Percentiles rank a stretch among this genome's conserved stretches.
These are phyloP conservation scores for Rousettus leschenaultii DNA, from an alignment of 2,113 vertebrate genomes.

Conservation along the genomic window DNA sequence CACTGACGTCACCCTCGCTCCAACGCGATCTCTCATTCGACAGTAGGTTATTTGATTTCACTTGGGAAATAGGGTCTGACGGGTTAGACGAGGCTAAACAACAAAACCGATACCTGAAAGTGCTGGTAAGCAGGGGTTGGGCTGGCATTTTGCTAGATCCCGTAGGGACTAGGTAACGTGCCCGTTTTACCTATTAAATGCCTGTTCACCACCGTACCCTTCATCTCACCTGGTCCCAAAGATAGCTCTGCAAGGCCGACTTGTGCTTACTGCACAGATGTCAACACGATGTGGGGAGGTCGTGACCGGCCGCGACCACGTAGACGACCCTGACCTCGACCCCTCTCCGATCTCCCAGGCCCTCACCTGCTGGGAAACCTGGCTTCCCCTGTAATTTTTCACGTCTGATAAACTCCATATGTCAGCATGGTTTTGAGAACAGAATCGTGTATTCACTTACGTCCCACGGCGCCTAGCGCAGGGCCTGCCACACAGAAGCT, in stretches of 20 bases:
- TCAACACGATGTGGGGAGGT: background rate
- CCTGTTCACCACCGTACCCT: fast-evolving
- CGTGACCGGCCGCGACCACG: background rate
- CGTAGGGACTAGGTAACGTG: background rate
- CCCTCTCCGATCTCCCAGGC: background rate
- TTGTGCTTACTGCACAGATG: background rate
- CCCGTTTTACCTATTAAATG: background rate
- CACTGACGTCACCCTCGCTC: background rate
- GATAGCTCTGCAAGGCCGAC: background rate
- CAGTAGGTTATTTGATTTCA: background rate
- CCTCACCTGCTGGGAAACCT: background rate
- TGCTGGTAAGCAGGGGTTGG: background rate
- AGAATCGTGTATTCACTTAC: background rate
- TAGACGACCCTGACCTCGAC: background rate
- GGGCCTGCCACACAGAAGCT: background rate
- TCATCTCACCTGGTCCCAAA: background rate
- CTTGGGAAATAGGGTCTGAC: background rate
- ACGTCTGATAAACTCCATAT: background rate
- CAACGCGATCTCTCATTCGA: background rate
- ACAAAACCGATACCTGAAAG: background rate
- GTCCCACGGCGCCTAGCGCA: background rate
- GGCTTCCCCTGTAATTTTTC: background rate
- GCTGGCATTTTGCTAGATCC: background rate
- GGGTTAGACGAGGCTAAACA: background rate
- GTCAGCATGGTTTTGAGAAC: background rate